These are phyloP conservation scores for Erpornis zantholeuca DNA, from an alignment of 2,113 vertebrate species.

Conservation along the genomic window DNA sequence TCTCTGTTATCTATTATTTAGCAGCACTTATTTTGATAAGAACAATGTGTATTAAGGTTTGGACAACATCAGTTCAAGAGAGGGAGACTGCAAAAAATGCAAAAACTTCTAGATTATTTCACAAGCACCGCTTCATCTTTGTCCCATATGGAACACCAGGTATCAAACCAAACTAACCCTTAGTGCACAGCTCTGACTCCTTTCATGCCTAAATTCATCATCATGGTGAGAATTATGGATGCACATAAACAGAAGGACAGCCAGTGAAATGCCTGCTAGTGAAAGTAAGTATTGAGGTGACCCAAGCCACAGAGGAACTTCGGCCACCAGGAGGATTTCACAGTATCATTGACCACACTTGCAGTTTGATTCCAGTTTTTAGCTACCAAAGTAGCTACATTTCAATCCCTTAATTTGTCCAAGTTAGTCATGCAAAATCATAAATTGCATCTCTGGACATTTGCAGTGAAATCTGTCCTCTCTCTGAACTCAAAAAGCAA, in stretches of 20 bases:
- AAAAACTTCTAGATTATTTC: neutral
- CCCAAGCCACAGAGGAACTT: neutral
- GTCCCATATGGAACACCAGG: neutral
- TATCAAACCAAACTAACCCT: neutral
- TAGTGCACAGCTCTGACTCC: neutral
- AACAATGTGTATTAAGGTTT: neutral
- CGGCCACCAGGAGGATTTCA: neutral
- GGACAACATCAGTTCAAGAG: neutral
- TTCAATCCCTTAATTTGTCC: neutral
- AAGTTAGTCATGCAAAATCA: neutral
- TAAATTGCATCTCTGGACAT: neutral
- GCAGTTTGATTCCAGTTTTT: neutral
- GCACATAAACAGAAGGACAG: neutral
- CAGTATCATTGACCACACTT: neutral
- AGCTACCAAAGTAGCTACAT: neutral
- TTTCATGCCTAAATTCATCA: neutral
- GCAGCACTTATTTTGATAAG: neutral
- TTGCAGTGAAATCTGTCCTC: neutral
- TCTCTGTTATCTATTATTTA: neutral
- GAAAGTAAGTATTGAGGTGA: neutral
- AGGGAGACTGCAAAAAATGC: neutral
- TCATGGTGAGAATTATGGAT: neutral
- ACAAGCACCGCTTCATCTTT: neutral
- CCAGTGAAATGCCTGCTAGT: neutral
- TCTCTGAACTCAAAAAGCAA: neutral